phyloP scores from a whole-genome alignment of 2,113 vertebrate genomes.

The Onychostruthus taczanowskii region DNA sequence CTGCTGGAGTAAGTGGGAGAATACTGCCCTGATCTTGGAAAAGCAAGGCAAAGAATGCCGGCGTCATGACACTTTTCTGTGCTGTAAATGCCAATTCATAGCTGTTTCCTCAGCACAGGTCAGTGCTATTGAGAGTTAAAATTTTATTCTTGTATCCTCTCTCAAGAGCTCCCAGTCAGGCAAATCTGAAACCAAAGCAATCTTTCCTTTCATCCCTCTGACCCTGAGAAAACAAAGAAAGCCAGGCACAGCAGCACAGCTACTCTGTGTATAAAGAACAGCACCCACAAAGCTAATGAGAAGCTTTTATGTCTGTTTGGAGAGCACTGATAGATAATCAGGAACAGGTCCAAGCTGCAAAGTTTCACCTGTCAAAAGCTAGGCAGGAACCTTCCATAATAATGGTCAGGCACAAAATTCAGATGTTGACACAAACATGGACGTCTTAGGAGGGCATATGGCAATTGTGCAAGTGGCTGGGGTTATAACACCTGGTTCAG shows the following conservation, averaged over 20 bases:
- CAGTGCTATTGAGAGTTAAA: neutral
- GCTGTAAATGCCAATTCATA: neutral
- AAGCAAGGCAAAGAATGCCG: neutral
- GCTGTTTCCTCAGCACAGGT: rapidly evolving
- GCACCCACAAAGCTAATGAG: neutral
- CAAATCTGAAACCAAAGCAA: neutral
- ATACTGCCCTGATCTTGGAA: neutral
- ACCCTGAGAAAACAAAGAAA: neutral
- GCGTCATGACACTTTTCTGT: neutral
- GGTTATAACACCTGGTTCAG: neutral
- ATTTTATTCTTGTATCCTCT: neutral
- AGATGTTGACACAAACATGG: neutral
- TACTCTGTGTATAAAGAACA: neutral
- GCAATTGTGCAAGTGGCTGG: neutral
- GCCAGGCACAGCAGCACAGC: neutral
- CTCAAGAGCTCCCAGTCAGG: neutral
- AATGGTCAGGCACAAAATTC: neutral
- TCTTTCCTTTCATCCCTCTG: neutral
- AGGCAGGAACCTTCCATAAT: neutral
- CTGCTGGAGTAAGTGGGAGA: neutral
- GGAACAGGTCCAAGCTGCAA: neutral
- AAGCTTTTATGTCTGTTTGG: neutral
- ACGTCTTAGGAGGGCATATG: neutral
- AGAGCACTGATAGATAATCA: neutral
- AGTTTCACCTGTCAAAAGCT: slow-evolving; percentile 11